Evolutionary conservation across 2,797 vertebrate species (phyloP).

Genomic region (Pampus argenteus): DNA sequence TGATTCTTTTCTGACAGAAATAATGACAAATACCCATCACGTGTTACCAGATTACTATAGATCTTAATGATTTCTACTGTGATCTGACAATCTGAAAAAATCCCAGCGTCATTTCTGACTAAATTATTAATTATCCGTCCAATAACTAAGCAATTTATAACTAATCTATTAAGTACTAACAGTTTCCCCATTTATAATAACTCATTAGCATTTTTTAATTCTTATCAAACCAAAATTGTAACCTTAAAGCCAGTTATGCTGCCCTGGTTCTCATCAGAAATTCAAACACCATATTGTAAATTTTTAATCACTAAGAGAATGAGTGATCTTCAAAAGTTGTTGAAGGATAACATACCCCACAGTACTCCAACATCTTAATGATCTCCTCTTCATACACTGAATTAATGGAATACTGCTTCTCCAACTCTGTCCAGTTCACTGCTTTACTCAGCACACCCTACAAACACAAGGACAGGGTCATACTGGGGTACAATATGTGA

Average conservation of each 20-base stretch:
- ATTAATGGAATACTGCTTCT: conserved; percentile 94
- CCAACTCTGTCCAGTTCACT: conserved; percentile 95
- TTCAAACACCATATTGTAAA: background rate
- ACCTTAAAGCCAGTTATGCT: background rate
- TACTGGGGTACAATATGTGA: no score
- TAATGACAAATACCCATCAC: background rate
- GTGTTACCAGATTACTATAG: background rate
- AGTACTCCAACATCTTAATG: conserved; percentile 94
- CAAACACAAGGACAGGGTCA: conserved; percentile 30
- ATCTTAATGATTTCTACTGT: background rate
- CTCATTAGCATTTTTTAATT: background rate
- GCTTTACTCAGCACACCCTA: conserved; percentile 97
- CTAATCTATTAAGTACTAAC: accelerated
- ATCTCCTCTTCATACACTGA: conserved; percentile 97
- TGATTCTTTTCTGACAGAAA: background rate
- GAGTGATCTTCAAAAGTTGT: background rate
- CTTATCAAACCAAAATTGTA: background rate
- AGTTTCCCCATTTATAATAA: background rate
- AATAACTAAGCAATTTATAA: background rate
- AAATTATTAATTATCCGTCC: no score
- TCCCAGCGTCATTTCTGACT: background rate
- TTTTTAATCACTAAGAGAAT: background rate
- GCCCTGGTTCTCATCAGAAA: background rate
- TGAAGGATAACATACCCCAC: conserved; percentile 87
- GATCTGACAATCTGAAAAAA: background rate